Percentiles rank a stretch among this genome's conserved stretches.
phyloP scores from a whole-genome alignment of 35 echinoderm and acorn worm species.

The Apostichopus parvimensis region DNA sequence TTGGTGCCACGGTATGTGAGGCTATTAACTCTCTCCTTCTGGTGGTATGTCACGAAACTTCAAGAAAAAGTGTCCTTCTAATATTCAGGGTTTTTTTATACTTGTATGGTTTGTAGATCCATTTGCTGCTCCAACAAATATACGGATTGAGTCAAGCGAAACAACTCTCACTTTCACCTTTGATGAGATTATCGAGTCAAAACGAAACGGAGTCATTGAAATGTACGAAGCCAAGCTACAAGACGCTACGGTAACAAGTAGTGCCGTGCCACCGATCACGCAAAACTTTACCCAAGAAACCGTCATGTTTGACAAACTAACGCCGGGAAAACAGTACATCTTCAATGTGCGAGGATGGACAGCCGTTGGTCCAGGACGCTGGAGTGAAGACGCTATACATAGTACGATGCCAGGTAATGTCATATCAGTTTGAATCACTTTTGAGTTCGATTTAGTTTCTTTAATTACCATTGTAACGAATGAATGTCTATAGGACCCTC shows the following conservation, averaged over 20 bases:
- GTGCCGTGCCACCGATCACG: not conserved
- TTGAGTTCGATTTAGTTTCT: no score
- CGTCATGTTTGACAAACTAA: slow-evolving; percentile 12
- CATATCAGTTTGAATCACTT: no score
- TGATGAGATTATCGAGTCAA: not conserved
- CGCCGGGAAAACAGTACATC: slow-evolving; percentile 15
- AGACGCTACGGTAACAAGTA: not conserved
- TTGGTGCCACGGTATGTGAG: no score
- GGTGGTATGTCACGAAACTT: no score
- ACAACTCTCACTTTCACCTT: slow-evolving; percentile 45
- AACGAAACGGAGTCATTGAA: slow-evolving; percentile 58
- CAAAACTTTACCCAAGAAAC: slow-evolving; percentile 40
- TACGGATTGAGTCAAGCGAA: not conserved
- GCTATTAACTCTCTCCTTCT: no score
- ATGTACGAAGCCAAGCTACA: slow-evolving; percentile 51
- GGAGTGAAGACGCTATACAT: not conserved
- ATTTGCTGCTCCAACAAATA: no score
- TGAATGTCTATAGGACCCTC: no score
- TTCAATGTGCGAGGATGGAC: slow-evolving; percentile 71
- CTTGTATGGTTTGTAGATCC: no score
- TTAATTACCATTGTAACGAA: no score
- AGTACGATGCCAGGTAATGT: not conserved
- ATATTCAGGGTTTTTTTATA: not conserved
- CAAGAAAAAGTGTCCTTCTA: no score
- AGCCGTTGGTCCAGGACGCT: slow-evolving; percentile 36